phyloP scores from a whole-genome alignment of 2,888 invertebrate genomes.

The Eupithecia vulgata region DNA sequence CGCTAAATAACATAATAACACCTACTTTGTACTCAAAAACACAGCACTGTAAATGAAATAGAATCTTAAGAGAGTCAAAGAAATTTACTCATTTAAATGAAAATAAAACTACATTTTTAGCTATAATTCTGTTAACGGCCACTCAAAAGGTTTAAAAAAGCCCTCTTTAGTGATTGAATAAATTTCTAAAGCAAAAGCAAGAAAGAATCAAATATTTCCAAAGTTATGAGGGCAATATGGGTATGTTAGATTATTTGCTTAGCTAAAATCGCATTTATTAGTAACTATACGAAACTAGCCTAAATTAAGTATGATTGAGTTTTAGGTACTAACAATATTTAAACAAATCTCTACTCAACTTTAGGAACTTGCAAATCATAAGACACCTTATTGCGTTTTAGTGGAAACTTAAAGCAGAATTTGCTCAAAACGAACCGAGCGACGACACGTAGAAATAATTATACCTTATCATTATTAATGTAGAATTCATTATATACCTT shows the following conservation, averaged over 20 bases:
- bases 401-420: conserved; percentile 20
- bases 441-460: conserved; percentile 53
- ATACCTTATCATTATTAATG: conserved; percentile 64
- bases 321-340: neutral
- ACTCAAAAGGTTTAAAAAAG: neutral
- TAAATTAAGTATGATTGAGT: neutral
- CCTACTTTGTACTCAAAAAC: neutral
- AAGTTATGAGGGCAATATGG: neutral
- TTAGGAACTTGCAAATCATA: neutral
- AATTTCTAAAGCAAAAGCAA: neutral
- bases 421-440: conserved; percentile 51
- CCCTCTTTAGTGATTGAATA: neutral
- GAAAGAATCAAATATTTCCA: neutral
- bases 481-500: conserved; percentile 65
- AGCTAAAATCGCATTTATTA: conserved; percentile 24
- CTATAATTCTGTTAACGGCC: neutral
- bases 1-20: neutral
- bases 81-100: neutral
- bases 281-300: neutral
- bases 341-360: neutral
- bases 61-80: neutral
- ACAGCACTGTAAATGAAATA: neutral
- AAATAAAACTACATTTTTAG: neutral
- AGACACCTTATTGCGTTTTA: neutral
- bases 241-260: neutral